Percentiles rank a stretch among this genome's conserved stretches.
Conservation (phyloP, 2,113 vertebrate genomes). For the Toxotes jaculatrix region DNA sequence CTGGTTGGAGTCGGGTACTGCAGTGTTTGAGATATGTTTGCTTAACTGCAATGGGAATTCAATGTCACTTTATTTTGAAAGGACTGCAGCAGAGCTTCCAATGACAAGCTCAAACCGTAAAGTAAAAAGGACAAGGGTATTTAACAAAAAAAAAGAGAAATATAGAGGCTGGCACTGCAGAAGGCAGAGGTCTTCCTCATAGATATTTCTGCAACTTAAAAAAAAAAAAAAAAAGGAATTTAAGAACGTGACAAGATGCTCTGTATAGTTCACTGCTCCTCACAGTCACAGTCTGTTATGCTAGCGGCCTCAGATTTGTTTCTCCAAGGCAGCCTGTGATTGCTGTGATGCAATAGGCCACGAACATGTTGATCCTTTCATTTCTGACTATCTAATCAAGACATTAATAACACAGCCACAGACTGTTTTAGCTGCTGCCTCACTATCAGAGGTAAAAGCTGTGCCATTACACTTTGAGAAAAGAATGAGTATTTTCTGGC, state of each 20-base stretch:
- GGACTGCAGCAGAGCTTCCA: neutral
- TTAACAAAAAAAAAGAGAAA: neutral
- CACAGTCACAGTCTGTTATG: neutral
- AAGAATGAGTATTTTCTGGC: neutral
- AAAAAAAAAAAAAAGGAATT: neutral
- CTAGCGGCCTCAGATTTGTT: neutral
- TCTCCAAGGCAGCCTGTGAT: neutral
- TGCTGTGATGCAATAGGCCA: too few relatives aligned
- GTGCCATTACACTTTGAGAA: neutral
- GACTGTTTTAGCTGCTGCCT: too few relatives aligned
- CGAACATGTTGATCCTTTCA: too few relatives aligned
- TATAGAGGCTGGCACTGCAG: neutral
- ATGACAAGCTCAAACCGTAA: neutral
- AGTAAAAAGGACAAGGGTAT: too few relatives aligned
- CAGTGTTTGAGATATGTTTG: neutral
- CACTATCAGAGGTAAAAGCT: neutral
- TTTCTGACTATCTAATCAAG: too few relatives aligned
- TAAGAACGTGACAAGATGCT: neutral
- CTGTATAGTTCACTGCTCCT: neutral
- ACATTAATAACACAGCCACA: too few relatives aligned
- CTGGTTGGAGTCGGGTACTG: neutral
- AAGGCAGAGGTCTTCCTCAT: neutral
- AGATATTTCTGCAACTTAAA: too few relatives aligned
- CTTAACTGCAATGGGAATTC: constrained; percentile 7
- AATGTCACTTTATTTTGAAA: constrained; percentile 14